Percentiles rank a stretch among this genome's conserved stretches.
phyloP scores from a whole-genome alignment of 2,797 vertebrate species.

The Phylloscopus collybita region DNA sequence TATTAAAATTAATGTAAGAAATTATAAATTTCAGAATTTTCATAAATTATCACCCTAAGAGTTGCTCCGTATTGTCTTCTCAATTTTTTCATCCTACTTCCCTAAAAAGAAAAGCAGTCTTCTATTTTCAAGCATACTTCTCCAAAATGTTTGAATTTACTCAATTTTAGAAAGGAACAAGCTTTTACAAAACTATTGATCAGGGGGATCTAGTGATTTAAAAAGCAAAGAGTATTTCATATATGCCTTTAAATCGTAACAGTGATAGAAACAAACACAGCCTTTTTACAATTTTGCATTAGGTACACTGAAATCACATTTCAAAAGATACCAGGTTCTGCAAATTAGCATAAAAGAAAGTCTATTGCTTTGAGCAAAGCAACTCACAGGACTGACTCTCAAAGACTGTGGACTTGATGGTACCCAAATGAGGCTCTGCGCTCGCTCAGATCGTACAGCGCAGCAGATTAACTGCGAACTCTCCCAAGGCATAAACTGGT shows the following conservation, averaged over 20 bases:
- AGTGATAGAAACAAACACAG: neutral
- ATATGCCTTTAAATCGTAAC: neutral
- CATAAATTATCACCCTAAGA: neutral
- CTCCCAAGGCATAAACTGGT: neutral
- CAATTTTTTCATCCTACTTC: neutral
- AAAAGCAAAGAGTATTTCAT: neutral
- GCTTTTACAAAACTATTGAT: neutral
- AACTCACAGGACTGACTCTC: neutral
- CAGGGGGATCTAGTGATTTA: neutral
- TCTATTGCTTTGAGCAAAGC: neutral
- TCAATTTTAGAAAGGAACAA: neutral
- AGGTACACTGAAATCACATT: neutral
- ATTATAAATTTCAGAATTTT: slow-evolving; percentile 24
- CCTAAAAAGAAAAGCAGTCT: neutral
- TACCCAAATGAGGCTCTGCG: neutral
- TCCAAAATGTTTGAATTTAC: neutral
- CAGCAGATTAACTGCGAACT: neutral
- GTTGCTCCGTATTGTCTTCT: neutral
- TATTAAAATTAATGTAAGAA: neutral
- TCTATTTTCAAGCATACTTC: neutral
- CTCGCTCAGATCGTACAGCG: neutral
- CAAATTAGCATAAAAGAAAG: neutral
- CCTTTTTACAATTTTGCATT: neutral
- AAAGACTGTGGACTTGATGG: neutral
- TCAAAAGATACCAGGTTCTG: neutral